Base-by-base conservation (phyloP, 2,888 invertebrate genomes). In the Corythucha ciliata region DNA sequence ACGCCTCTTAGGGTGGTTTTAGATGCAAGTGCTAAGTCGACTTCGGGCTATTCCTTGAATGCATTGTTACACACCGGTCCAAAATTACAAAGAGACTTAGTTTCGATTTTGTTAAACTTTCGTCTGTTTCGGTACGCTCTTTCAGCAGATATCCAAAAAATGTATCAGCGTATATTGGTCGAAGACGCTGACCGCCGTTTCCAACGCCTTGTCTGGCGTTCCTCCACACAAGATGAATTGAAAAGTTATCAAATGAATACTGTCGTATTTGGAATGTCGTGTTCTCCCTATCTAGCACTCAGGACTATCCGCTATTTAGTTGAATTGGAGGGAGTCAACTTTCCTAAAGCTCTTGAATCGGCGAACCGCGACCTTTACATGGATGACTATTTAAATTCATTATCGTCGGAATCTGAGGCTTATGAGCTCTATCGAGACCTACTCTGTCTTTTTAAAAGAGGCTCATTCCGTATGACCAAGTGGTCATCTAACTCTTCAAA, bases 401-500 rank as follows among this genome's bases (percentile, higher is more conserved):
- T 44, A 2, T 7, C 27, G 1, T 34, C 32, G 4, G 40, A 39
- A 21, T 26, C 32, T 10, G 33, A 39, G 18, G 52, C 54, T n/a
- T 20, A 8, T 27, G 1, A 48, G 8, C 2, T 39, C 4, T 34
- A 46, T n/a, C 16, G 16, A n/a, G 29, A 54, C 10, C 20, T 54
- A 10, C 32, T 47, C 1, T 16, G 12, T 4, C 21, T 54, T 12
- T 34, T 54, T 8, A 16, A 21, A 2, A 26, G 26, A 32, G 54
- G 52, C 5, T 29, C 33, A n/a, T 54, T 54, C 36, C 8, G 34
- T 7, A 27, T 54, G 8, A 21, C 26, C 4, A 45, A 54, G 37
- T 54, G 54, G 54, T 21, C 26, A 18, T 41, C 25, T 18, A 48
- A 44, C 22, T 18, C 18, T 6, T n/a, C 21, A 6, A 14, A 21